phyloP scores from a whole-genome alignment of 2,888 invertebrate genomes.

The Strigamia crassipes region DNA sequence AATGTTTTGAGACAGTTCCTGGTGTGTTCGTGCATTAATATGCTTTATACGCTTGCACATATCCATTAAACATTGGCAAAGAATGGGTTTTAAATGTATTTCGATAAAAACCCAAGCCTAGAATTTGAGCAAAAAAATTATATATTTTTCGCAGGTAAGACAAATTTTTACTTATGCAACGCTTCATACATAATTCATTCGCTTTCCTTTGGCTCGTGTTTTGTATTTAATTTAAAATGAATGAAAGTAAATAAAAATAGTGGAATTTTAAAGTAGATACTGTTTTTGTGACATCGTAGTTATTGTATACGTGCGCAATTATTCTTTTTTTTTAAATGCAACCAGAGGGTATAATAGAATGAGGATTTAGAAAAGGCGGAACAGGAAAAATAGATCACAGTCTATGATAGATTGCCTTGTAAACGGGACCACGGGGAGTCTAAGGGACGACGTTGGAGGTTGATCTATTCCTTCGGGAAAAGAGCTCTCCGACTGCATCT shows the following conservation, averaged over 20 bases:
- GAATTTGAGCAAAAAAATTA: conserved; percentile 34
- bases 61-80: conserved; percentile 31
- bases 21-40: background rate
- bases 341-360: background rate
- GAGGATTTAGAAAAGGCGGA: background rate
- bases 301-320: background rate
- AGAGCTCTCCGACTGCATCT: conserved; percentile 7
- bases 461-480: conserved; percentile 30
- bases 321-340: background rate
- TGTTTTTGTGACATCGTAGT: background rate
- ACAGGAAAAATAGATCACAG: conserved; percentile 22
- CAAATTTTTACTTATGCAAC: background rate
- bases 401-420: conserved; percentile 37
- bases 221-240: background rate
- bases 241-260: background rate
- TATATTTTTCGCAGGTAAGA: background rate
- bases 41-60: background rate
- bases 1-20: background rate
- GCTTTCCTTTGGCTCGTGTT: background rate
- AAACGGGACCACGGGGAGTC: conserved; percentile 30
- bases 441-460: conserved; percentile 13
- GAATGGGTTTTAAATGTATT: conserved; percentile 23
- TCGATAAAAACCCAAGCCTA: conserved; percentile 22
- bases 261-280: background rate
- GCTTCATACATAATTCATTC: conserved; percentile 8